Conservation (phyloP, 1,140 invertebrate species). For the Brachionus asplanchnoidis region DNA sequence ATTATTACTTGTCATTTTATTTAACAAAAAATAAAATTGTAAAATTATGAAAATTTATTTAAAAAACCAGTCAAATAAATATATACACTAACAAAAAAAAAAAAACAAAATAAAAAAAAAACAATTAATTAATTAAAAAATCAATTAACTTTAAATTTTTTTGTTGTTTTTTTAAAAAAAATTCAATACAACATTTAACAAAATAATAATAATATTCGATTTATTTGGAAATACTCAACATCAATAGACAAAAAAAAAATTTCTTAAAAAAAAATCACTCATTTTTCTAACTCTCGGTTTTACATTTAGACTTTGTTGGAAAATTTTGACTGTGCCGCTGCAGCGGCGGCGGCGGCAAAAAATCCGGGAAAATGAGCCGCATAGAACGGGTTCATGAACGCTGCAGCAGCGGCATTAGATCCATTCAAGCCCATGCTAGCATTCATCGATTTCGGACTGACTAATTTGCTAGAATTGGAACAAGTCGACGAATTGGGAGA, state of each 20-base stretch:
- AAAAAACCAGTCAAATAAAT: neutral
- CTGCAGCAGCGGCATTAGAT: neutral
- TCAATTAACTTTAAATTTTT: neutral
- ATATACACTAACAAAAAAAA: neutral
- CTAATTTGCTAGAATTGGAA: neutral
- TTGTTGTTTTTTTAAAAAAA: neutral
- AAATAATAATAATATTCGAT: neutral
- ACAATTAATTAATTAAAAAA: neutral
- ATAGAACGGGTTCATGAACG: slow-evolving; percentile 37
- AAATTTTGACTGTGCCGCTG: slow-evolving; percentile 39
- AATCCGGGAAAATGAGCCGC: slow-evolving; percentile 33
- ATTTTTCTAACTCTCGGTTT: neutral
- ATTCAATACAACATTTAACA: slow-evolving; percentile 10
- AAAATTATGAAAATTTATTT: neutral
- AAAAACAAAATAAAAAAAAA: neutral
- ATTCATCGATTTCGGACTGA: slow-evolving; percentile 15
- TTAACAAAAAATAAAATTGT: neutral
- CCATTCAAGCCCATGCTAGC: neutral
- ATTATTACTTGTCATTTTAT: no score
- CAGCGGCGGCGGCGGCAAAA: slow-evolving; percentile 33
- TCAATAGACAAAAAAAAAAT: neutral
- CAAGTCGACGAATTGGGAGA: slow-evolving; percentile 14
- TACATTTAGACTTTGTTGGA: slow-evolving; percentile 11
- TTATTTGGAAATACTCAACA: neutral
- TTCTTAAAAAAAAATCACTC: neutral